Conservation (phyloP, 2,113 vertebrate species). For the Ciconia stormi region DNA sequence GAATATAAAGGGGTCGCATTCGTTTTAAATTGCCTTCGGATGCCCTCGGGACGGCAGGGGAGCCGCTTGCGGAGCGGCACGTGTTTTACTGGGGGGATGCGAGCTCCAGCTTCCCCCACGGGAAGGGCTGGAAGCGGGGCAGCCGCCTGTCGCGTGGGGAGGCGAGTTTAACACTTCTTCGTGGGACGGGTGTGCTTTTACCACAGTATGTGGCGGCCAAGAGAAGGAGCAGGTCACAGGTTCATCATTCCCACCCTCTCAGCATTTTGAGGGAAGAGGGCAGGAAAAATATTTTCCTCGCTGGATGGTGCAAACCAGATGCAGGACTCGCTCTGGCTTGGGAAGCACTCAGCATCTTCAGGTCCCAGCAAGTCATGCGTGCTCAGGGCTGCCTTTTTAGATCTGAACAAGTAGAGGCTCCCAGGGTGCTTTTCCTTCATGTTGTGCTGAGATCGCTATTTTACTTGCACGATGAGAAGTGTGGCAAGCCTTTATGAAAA, state of each 20-base stretch:
- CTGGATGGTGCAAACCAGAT: background rate
- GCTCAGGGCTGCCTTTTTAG: background rate
- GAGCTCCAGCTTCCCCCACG: background rate
- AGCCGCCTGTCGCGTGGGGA: fast-evolving
- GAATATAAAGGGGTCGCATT: fast-evolving
- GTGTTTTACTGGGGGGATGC: background rate
- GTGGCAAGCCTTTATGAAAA: background rate
- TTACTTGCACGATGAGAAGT: fast-evolving
- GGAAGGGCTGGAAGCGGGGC: background rate
- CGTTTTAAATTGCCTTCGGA: background rate
- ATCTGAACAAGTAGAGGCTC: background rate
- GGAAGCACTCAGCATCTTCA: background rate
- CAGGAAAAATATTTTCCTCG: background rate
- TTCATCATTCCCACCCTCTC: background rate
- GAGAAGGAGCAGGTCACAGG: background rate
- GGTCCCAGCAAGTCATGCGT: background rate
- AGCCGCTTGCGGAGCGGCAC: background rate
- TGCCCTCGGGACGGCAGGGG: fast-evolving
- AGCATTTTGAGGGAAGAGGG: background rate
- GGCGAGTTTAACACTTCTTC: background rate
- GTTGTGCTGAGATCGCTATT: background rate
- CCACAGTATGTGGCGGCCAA: fast-evolving
- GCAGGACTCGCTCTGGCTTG: background rate
- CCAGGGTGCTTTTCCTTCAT: background rate
- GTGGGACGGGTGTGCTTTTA: no score